A percentile compares a stretch with the other conserved stretches of the same genome.
Conservation (phyloP, 2,113 vertebrate genomes). For the Melanostigma gelatinosum region DNA sequence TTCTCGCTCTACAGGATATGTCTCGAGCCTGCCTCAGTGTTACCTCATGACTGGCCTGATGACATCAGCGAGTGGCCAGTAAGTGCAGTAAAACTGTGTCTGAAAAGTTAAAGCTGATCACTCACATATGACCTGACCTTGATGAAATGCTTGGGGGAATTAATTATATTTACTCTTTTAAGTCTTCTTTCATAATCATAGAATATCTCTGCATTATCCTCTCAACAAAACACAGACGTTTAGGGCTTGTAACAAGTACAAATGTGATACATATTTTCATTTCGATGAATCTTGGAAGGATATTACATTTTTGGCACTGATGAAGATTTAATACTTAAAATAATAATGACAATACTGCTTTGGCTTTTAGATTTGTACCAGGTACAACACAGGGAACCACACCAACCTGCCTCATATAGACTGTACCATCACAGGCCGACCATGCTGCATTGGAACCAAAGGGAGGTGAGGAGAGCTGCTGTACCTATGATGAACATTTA, state of each 20-base stretch:
- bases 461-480: conserved; percentile 87
- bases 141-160: not conserved
- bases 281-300: not conserved
- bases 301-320: not conserved
- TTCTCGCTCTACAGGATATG: conserved; percentile 86
- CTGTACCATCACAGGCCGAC: conserved; percentile 94
- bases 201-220: not conserved
- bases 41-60: conserved; percentile 96
- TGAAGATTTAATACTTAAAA: not conserved
- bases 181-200: not conserved
- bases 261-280: too few relatives aligned
- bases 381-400: conserved; percentile 93
- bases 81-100: conserved; percentile 63
- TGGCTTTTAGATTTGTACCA: conserved; percentile 91
- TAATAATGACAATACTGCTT: not conserved
- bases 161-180: not conserved
- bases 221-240: not conserved
- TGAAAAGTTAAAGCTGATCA: not conserved
- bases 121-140: not conserved
- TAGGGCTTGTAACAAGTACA: not conserved
- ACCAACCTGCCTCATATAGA: conserved; percentile 98
- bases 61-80: conserved; percentile 99
- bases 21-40: conserved; percentile 92
- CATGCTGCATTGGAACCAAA: conserved; percentile 98
- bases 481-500: not conserved